These are phyloP conservation scores for Phoenoteleia sp. DNA, from an alignment of 2,888 invertebrate species.

Conservation along the genomic window DNA sequence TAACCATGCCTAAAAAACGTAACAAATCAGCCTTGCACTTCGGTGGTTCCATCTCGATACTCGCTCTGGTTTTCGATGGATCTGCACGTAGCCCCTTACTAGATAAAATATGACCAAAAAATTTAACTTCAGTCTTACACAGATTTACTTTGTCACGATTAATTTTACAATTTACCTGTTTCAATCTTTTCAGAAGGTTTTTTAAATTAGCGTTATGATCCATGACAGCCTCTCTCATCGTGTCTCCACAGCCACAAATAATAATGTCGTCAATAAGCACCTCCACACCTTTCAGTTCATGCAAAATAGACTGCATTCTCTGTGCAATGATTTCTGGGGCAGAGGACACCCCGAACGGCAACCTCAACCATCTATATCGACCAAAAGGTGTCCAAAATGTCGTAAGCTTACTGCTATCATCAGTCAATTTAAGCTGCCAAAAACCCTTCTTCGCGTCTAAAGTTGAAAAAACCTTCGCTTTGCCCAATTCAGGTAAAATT, in stretches of 20 bases:
- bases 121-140: slow-evolving; percentile 17
- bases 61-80: background rate
- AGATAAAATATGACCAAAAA: slow-evolving; percentile 29
- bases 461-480: slow-evolving; percentile 21
- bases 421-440: slow-evolving; percentile 73
- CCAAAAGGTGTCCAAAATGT: slow-evolving; percentile 58
- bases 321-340: slow-evolving; percentile 37
- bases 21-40: slow-evolving; percentile 6
- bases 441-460: slow-evolving; percentile 74
- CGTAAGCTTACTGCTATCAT: slow-evolving; percentile 69
- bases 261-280: slow-evolving; percentile 20
- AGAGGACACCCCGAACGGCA: slow-evolving; percentile 30
- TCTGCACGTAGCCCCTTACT: slow-evolving; percentile 20
- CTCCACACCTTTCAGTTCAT: slow-evolving; percentile 16
- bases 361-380: slow-evolving; percentile 11
- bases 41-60: background rate
- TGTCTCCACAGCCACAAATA: slow-evolving; percentile 6
- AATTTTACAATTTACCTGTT: slow-evolving; percentile 9
- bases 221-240: background rate
- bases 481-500: slow-evolving; percentile 9
- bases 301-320: slow-evolving; percentile 6
- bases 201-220: slow-evolving; percentile 23
- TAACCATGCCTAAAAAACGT: slow-evolving; percentile 37
- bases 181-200: background rate
- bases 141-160: slow-evolving; percentile 20